Evolutionary conservation across 1,140 invertebrate species (phyloP).

Genomic region (Metaphire vulgaris): DNA sequence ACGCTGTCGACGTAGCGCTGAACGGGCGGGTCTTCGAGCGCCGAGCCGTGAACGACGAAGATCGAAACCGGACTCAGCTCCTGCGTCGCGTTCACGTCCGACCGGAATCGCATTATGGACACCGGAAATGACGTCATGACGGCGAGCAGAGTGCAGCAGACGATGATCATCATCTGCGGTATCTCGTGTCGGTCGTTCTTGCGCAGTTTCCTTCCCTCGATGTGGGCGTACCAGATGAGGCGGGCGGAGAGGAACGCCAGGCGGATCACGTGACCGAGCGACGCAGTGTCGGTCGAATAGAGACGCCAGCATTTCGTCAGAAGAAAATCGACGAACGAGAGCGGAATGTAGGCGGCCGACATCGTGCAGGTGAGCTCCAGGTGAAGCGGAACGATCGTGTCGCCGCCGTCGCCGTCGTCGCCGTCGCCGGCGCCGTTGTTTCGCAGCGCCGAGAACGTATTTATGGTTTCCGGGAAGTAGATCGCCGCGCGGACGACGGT

Average conservation of each 20-base stretch:
- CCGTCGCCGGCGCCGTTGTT: too few species aligned
- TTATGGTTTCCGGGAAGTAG: slow-evolving; percentile 6
- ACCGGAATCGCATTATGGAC: not conserved
- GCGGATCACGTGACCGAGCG: not conserved
- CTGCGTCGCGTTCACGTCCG: not conserved
- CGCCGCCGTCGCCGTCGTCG: too few species aligned
- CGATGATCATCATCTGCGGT: slow-evolving; percentile 4
- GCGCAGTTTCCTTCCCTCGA: slow-evolving; percentile 12
- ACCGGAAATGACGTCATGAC: slow-evolving; percentile 5
- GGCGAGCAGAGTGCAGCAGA: slow-evolving; percentile 16
- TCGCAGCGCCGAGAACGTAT: slow-evolving; percentile 7
- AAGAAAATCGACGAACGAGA: slow-evolving; percentile 5
- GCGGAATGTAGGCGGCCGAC: not conserved
- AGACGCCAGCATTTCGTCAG: slow-evolving; percentile 3
- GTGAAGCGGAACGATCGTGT: slow-evolving; percentile 6
- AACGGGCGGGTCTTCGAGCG: not conserved
- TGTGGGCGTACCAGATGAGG: slow-evolving; percentile 20
- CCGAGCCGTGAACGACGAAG: not conserved
- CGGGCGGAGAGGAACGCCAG: slow-evolving; percentile 1
- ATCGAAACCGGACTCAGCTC: not conserved
- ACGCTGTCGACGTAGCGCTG: not conserved
- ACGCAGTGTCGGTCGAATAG: not conserved
- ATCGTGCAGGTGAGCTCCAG: slow-evolving; percentile 2
- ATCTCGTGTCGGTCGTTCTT: slow-evolving; percentile 21
- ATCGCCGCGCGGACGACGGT: not conserved